phyloP scores from a whole-genome alignment of 2,888 invertebrate species.

The Embidobia sp. region DNA sequence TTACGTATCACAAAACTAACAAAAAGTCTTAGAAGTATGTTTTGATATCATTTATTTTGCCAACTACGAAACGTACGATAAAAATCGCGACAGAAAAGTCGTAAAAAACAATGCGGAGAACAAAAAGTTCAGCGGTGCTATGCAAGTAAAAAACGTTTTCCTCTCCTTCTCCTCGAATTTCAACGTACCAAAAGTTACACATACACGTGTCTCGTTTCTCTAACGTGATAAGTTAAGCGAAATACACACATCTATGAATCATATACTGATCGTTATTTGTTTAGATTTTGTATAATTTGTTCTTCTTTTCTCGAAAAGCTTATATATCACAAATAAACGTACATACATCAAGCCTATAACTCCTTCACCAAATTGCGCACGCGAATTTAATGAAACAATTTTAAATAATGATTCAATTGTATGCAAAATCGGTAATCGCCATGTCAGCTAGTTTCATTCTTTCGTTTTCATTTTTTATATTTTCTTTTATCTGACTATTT shows the following conservation, averaged over 20 bases:
- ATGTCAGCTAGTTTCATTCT: slow-evolving; percentile 10
- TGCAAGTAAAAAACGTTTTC: slow-evolving; percentile 18
- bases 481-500: slow-evolving; percentile 36
- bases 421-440: background rate
- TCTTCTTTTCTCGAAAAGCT: slow-evolving; percentile 35
- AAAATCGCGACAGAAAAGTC: slow-evolving; percentile 15
- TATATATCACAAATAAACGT: slow-evolving; percentile 36
- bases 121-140: background rate
- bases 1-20: too few species aligned
- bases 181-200: slow-evolving; percentile 24
- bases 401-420: slow-evolving; percentile 5
- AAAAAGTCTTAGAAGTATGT: too few species aligned
- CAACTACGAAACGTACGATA: slow-evolving; percentile 33
- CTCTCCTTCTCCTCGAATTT: slow-evolving; percentile 2
- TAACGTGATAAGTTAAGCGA: slow-evolving; percentile 55
- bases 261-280: slow-evolving; percentile 48
- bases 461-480: slow-evolving; percentile 19
- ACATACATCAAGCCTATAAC: slow-evolving; percentile 43
- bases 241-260: slow-evolving; percentile 66
- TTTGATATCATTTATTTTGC: slow-evolving; percentile 44
- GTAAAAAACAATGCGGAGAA: slow-evolving; percentile 14
- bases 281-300: slow-evolving; percentile 6
- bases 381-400: background rate
- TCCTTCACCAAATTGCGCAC: slow-evolving; percentile 24
- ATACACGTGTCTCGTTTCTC: slow-evolving; percentile 18